phyloP scores from a whole-genome alignment of 2,888 invertebrate genomes.

The Anthophora plumipes region DNA sequence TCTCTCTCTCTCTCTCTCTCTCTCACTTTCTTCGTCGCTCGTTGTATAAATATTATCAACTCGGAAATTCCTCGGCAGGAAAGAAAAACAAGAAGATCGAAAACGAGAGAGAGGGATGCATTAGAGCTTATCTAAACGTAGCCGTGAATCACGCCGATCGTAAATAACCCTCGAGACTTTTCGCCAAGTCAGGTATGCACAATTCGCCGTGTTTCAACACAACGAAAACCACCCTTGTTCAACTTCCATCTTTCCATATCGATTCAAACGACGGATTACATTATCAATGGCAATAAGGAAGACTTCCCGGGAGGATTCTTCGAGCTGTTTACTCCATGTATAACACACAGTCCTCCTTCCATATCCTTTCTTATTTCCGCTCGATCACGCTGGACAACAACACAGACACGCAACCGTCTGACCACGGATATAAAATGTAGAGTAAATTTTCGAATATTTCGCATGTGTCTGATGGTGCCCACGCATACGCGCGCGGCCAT shows the following conservation, averaged over 20 bases:
- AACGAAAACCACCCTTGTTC: slow-evolving; percentile 7
- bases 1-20: no score
- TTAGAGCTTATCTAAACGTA: slow-evolving; percentile 74
- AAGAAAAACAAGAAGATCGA: neutral
- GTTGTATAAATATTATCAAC: neutral
- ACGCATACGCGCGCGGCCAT: slow-evolving; percentile 68
- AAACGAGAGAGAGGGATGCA: slow-evolving; percentile 63
- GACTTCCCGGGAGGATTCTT: slow-evolving; percentile 71
- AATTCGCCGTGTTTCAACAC: slow-evolving; percentile 47
- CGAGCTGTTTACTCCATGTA: slow-evolving; percentile 44
- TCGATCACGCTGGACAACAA: neutral
- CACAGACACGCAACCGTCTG: neutral
- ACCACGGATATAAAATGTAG: slow-evolving; percentile 66
- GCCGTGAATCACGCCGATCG: slow-evolving; percentile 73
- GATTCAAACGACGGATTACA: slow-evolving; percentile 42
- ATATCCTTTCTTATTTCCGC: neutral
- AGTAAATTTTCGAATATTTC: slow-evolving; percentile 71
- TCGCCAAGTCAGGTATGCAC: slow-evolving; percentile 48
- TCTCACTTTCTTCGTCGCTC: neutral
- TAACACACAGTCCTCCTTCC: slow-evolving; percentile 36
- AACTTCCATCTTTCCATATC: neutral
- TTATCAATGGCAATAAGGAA: slow-evolving; percentile 76
- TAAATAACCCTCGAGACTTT: slow-evolving; percentile 74
- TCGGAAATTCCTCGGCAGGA: neutral
- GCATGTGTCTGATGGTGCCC: slow-evolving; percentile 51